Evolutionary conservation across 2,113 vertebrate genomes (phyloP).

Genomic region (Amphilophus citrinellus): DNA sequence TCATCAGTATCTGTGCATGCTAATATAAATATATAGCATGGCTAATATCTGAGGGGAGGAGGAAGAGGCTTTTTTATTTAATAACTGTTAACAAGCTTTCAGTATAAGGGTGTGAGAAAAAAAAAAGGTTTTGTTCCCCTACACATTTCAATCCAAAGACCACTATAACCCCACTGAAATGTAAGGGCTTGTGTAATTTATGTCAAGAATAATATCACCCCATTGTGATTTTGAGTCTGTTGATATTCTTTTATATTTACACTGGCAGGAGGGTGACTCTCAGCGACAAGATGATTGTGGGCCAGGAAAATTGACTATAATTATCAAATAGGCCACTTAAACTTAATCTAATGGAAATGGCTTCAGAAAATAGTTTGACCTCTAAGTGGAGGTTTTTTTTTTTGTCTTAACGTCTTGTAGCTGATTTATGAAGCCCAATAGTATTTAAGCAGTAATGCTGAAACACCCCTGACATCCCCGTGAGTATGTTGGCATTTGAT

Average conservation of each 20-base stretch:
- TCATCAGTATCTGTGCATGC: background rate
- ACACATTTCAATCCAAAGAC: conserved; percentile 10
- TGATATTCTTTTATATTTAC: conserved; percentile 62
- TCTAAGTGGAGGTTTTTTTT: background rate
- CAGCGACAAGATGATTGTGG: conserved; percentile 48
- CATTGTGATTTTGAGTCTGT: conserved; percentile 43
- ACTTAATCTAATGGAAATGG: conserved; percentile 68
- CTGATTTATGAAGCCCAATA: conserved; percentile 25
- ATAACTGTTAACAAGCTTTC: background rate
- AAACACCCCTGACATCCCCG: background rate
- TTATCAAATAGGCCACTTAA: conserved; percentile 74
- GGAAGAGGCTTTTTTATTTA: background rate
- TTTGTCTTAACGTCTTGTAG: conserved; percentile 32
- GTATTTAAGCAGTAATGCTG: background rate
- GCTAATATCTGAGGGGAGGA: background rate
- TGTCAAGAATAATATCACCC: conserved; percentile 53
- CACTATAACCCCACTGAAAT: conserved; percentile 19
- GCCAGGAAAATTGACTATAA: conserved; percentile 66
- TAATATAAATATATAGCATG: background rate
- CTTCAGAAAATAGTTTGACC: conserved; percentile 57
- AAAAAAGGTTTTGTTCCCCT: background rate
- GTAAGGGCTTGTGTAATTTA: conserved; percentile 55
- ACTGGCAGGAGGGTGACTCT: conserved; percentile 59
- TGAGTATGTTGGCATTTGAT: conserved; percentile 2
- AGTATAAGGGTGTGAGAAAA: background rate